phyloP scores from a whole-genome alignment of 2,797 vertebrate genomes.

The Rhynchonycteris naso region DNA sequence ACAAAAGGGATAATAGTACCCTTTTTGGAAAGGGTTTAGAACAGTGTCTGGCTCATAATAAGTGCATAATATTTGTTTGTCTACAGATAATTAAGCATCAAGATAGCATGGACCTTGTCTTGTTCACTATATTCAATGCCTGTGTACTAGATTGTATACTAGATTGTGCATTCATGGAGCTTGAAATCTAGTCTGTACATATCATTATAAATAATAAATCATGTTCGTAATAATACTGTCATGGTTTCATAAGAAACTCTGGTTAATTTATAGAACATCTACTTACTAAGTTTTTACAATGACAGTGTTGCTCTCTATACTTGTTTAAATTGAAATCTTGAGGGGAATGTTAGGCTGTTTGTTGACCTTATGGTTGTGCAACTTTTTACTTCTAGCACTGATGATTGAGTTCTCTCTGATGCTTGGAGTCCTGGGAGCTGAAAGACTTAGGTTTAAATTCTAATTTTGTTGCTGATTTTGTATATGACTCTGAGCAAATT shows the following conservation, averaged over 20 bases:
- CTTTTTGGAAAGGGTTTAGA: conserved; percentile 42
- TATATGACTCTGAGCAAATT: not conserved
- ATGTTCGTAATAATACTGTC: conserved; percentile 23
- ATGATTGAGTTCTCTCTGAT: conserved; percentile 11
- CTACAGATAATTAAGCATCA: conserved; percentile 15
- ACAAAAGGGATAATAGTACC: not conserved
- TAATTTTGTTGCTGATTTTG: conserved; percentile 47
- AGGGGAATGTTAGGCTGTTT: not conserved
- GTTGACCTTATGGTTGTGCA: not conserved
- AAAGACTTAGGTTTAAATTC: conserved; percentile 38
- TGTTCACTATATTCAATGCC: conserved; percentile 6
- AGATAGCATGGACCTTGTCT: not conserved
- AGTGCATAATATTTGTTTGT: conserved; percentile 29
- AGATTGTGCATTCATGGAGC: not conserved
- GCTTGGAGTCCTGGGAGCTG: not conserved
- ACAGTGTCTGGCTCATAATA: not conserved
- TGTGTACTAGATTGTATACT: not conserved
- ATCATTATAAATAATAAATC: conserved; percentile 1
- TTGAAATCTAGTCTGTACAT: not conserved
- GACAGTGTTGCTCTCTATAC: conserved; percentile 9
- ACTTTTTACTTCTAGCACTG: conserved; percentile 17
- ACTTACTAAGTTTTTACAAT: not conserved
- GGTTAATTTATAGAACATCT: conserved; percentile 43
- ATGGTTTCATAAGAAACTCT: not conserved
- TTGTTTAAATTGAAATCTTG: conserved; percentile 34